Base-by-base conservation (phyloP, 2,888 invertebrate species). In the Lymantria monacha region DNA sequence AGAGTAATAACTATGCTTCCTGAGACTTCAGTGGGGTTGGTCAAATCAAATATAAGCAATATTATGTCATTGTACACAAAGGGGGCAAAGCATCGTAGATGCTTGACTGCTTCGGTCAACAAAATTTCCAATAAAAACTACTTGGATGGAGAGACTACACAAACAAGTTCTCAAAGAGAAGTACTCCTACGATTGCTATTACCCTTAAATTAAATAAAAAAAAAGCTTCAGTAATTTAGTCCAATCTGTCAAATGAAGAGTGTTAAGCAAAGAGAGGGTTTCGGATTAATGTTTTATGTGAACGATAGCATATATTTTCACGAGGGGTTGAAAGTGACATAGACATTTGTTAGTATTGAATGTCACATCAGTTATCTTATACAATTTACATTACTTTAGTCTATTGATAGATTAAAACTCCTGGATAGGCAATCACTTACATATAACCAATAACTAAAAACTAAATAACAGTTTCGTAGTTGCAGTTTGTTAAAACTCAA, bases 221-320 rank as follows among this genome's bases (percentile, higher is more conserved):
- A 88, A 89, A 87, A 83, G 79, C 83, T 83, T 77, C 76, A 81
- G 81, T 87, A 82, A 88, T 86, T 85, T 85, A 85, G 86, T 79
- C 75, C 87, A 87, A 91, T 89, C 88, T 91, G 90, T 91, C 90
- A 90, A 88, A 88, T 85, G 87, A 85, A 89, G 85, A 91, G 90
- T 89, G 89, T 81, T 91, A 68, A 76, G 88, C 83, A 91, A 91
- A 91, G 88, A 90, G 81, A 88, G 88, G 89, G 83, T 75, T 66
- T 72, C 55, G 72, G 78, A 83, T 85, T 85, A 82, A 81, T 85
- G 77, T 80, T 85, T 77, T 81, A 78, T 79, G 81, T 80, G 81
- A 80, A 74, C 68, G 76, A 77, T 79, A 82, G 83, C 76, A 76
- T 74, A 79, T 80, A 79, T 71, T 73, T 73, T 74, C 61, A 73